Percentiles rank a stretch among this genome's conserved stretches.
phyloP scores from a whole-genome alignment of 1,140 invertebrate genomes.

The Mactra quadrangularis region DNA sequence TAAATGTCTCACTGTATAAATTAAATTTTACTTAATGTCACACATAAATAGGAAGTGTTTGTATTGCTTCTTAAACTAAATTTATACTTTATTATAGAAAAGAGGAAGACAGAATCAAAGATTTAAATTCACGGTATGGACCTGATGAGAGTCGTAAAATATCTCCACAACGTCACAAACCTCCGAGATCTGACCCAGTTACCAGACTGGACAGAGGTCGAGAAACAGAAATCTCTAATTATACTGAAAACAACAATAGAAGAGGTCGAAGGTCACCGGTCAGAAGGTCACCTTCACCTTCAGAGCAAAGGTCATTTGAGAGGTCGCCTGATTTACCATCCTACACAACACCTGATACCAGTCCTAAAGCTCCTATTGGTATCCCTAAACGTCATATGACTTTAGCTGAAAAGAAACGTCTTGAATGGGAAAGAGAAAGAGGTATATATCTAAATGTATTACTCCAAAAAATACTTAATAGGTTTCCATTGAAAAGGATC shows the following conservation, averaged over 20 bases:
- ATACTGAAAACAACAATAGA: constrained; percentile 43
- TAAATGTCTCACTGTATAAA: no score
- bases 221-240: constrained; percentile 40
- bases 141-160: not conserved
- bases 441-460: no score
- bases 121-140: constrained; percentile 34
- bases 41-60: no score
- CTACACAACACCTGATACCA: constrained; percentile 27
- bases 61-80: no score
- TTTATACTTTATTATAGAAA: constrained; percentile 41
- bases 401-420: constrained; percentile 79
- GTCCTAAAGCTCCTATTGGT: constrained; percentile 23
- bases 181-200: constrained; percentile 41
- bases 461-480: no score
- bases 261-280: constrained; percentile 44
- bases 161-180: constrained; percentile 32
- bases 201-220: constrained; percentile 35
- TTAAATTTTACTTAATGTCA: no score
- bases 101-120: constrained; percentile 47
- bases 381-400: constrained; percentile 61
- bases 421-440: constrained; percentile 81
- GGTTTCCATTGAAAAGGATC: no score
- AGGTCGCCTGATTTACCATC: constrained; percentile 17
- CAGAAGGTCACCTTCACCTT: constrained; percentile 44
- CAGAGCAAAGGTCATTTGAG: constrained; percentile 21